Base-by-base conservation (phyloP, 2,113 vertebrate species). In the Gambusia affinis region DNA sequence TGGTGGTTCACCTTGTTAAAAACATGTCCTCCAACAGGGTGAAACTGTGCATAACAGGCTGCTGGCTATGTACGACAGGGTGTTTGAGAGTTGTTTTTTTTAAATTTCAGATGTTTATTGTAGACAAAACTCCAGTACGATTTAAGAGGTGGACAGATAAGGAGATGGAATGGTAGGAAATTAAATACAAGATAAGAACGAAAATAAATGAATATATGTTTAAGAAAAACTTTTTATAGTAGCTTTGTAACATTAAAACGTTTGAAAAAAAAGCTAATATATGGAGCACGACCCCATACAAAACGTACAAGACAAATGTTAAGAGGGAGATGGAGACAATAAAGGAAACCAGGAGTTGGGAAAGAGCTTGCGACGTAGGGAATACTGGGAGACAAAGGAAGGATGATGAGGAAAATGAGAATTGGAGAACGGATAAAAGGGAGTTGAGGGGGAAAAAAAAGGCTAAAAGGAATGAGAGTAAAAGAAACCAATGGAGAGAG, bases 351-450 rank as follows among this genome's bases (percentile, higher is more conserved):
- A 47, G 61, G 72, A 78, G 67, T 62, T 80, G 73, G 66, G 29
- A 82, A 83, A 86, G 54, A 51, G 64, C 64, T 76, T 70, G 62
- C 83, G 69, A 80, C 39, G 35, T 65, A 75, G 83, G 84, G 82
- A 92, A 90, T 81, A 88, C 73, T 76, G 64, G 63, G 76, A 85
- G 78, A 93, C 85, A 87, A 89, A 89, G 81, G 82, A 68, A 68
- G 79, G 83, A 87, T 88, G 85, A 89, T 86, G 77, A 78, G 57
- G 35, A 83, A 83, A 88, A 69, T 64, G 74, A 79, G 73, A 72
- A 81, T 54, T 64, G 61, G 72, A 76, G 76, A 72, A 66, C 80
- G 63, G 85, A 80, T 73, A 35, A 67, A 42, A 82, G 70, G 70
- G 75, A 83, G 65, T 65, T 57, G 70, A 70, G 75, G 81, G 44